phyloP scores from a whole-genome alignment of 2,113 vertebrate genomes.

The Phalacrocorax aristotelis region DNA sequence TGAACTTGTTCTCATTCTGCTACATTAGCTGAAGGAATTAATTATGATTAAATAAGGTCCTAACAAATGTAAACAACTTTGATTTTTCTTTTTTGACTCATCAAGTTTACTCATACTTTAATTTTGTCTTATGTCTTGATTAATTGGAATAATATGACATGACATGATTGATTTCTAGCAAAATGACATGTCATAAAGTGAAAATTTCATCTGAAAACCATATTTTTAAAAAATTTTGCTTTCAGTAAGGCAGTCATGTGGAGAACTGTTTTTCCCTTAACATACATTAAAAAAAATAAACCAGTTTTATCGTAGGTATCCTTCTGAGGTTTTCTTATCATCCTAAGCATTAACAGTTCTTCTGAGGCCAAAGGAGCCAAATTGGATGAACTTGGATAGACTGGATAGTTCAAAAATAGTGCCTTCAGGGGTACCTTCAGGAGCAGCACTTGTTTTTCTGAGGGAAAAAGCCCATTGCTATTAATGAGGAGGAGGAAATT shows the following conservation, averaged over 20 bases:
- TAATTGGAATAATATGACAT: neutral
- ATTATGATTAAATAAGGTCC: neutral
- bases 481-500: neutral
- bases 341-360: neutral
- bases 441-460: neutral
- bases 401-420: neutral
- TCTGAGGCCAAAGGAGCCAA: neutral
- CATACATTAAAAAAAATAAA: too few relatives aligned
- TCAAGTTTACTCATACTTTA: neutral
- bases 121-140: neutral
- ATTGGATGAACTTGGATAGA: neutral
- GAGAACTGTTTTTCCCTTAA: neutral
- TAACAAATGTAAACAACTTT: neutral
- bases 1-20: neutral
- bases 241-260: neutral
- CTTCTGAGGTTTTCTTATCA: neutral
- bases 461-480: neutral
- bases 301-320: neutral
- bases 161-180: neutral
- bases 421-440: neutral
- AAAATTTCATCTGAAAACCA: neutral
- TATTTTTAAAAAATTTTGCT: neutral
- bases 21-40: neutral
- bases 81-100: neutral
- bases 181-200: neutral